Evolutionary conservation across 2,888 invertebrate genomes (phyloP).

Genomic region (Caenorhabditis sinica): DNA sequence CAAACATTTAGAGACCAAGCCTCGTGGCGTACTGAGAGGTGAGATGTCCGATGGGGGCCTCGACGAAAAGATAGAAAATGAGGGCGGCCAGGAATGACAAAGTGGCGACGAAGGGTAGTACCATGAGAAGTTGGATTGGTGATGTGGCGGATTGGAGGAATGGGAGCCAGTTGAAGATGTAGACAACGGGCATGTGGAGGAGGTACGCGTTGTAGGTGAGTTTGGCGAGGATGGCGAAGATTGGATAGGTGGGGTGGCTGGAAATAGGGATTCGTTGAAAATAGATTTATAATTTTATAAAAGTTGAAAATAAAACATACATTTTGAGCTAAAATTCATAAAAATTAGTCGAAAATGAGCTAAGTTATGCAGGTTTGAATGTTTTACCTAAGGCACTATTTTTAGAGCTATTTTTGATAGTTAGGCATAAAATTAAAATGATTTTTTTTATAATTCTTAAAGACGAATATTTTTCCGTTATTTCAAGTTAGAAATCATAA

Average conservation of each 20-base stretch:
- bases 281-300: background rate
- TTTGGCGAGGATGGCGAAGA: slow-evolving; percentile 78
- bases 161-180: slow-evolving; percentile 79
- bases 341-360: background rate
- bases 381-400: no score
- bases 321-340: background rate
- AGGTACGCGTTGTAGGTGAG: slow-evolving; percentile 81
- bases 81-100: slow-evolving; percentile 77
- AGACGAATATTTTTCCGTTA: no score
- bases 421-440: no score
- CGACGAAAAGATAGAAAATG: slow-evolving; percentile 80
- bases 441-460: background rate
- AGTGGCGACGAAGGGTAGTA: slow-evolving; percentile 77
- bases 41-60: slow-evolving; percentile 73
- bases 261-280: slow-evolving; percentile 37
- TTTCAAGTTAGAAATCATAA: background rate
- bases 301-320: no score
- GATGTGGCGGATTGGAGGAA: slow-evolving; percentile 77
- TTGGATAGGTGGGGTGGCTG: slow-evolving; percentile 67
- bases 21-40: slow-evolving; percentile 57
- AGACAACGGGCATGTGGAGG: slow-evolving; percentile 82
- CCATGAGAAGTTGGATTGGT: slow-evolving; percentile 76
- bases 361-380: background rate
- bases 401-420: no score
- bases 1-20: slow-evolving; percentile 34